Conservation (phyloP, 2,797 vertebrate species). For the Hipposideros larvatus region DNA sequence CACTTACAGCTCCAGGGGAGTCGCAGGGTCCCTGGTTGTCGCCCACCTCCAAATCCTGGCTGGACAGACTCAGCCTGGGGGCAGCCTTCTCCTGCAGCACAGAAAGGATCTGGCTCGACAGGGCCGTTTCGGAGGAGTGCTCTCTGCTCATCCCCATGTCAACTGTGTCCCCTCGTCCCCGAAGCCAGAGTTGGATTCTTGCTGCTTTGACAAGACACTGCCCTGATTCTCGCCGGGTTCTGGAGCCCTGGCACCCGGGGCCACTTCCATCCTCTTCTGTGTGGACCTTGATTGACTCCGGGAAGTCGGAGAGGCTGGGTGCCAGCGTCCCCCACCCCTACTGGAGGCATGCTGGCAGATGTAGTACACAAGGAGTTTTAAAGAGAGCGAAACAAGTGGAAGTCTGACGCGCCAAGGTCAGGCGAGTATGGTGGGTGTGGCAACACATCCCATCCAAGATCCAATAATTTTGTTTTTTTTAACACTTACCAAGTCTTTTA, state of each 20-base stretch:
- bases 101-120: conserved; percentile 88
- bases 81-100: conserved; percentile 92
- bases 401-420: too few species aligned
- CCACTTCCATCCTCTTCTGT: conserved; percentile 7
- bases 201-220: too few species aligned
- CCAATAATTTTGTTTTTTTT: too few species aligned
- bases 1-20: background rate
- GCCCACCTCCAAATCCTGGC: conserved; percentile 94
- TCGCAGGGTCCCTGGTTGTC: background rate
- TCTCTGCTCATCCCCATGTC: conserved; percentile 79
- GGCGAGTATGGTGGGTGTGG: too few species aligned
- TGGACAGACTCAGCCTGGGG: conserved; percentile 95
- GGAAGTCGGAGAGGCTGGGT: rapidly evolving
- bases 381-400: too few species aligned
- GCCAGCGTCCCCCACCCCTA: rapidly evolving
- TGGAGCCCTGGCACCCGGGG: rapidly evolving
- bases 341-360: conserved; percentile 62
- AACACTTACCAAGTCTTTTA: too few species aligned
- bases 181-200: conserved; percentile 32
- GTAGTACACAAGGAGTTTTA: conserved; percentile 51
- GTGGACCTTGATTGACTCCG: background rate
- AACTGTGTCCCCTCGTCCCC: conserved; percentile 86
- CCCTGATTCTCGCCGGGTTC: background rate
- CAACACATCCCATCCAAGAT: too few species aligned
- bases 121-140: background rate